Conservation (phyloP, 2,113 vertebrate species). For the Oncorhynchus kisutch region DNA sequence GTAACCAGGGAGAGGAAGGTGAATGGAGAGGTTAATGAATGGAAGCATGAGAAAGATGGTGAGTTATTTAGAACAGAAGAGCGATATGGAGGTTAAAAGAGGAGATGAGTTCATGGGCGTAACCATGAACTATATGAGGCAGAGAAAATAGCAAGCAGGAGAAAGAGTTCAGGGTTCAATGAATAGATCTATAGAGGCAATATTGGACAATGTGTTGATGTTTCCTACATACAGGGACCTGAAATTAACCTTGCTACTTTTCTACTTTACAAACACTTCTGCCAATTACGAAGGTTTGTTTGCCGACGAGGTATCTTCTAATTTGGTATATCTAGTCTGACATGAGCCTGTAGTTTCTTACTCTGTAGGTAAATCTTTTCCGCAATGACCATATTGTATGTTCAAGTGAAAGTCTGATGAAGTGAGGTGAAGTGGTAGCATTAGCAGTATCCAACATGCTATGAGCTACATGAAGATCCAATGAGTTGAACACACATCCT, state of each 20-base stretch:
- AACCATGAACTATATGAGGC: constrained; percentile 49
- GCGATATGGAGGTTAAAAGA: not conserved
- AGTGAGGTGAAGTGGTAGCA: not conserved
- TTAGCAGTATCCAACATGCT: constrained; percentile 61
- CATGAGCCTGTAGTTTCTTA: too few species aligned
- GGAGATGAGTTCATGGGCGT: not conserved
- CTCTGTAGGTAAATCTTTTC: too few species aligned
- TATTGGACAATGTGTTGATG: not conserved
- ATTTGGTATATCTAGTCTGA: too few species aligned
- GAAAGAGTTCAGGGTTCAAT: constrained; percentile 35
- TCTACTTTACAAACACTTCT: too few species aligned
- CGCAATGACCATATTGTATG: too few species aligned
- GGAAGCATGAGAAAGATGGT: constrained; percentile 33
- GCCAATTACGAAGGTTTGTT: too few species aligned
- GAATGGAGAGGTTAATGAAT: constrained; percentile 51
- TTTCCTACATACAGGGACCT: too few species aligned
- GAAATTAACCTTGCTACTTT: too few species aligned
- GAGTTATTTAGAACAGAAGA: not conserved
- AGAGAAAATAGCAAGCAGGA: constrained; percentile 26
- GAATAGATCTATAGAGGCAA: constrained; percentile 5
- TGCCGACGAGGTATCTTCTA: too few species aligned
- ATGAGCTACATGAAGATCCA: constrained; percentile 1
- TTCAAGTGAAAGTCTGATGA: not conserved
- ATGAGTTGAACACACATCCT: constrained; percentile 42
- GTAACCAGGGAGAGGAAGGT: constrained; percentile 58